Conservation (phyloP, 2,113 vertebrate species). For the Ictalurus punctatus region DNA sequence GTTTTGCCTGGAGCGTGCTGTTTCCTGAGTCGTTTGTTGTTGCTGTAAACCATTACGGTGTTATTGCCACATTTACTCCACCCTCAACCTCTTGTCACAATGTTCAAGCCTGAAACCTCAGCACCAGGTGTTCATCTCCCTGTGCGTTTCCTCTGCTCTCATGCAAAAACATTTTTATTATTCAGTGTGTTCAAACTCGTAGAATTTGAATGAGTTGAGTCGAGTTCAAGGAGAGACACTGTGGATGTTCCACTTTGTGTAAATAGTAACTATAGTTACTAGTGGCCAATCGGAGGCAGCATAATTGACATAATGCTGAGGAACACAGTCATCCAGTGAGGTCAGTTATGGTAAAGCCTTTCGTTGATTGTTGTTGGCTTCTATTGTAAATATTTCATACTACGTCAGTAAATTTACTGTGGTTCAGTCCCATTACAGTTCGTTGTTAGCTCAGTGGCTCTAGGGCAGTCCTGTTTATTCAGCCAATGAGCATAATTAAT, state of each 20-base stretch:
- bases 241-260: not conserved
- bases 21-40: constrained; percentile 16
- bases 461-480: constrained; percentile 38
- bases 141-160: not conserved
- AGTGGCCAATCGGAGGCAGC: not conserved
- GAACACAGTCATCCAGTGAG: not conserved
- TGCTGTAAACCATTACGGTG: constrained; percentile 8
- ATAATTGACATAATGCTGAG: not conserved
- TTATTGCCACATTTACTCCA: constrained; percentile 26
- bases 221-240: not conserved
- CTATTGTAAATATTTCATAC: not conserved
- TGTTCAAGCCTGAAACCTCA: not conserved
- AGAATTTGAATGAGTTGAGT: not conserved
- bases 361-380: not conserved
- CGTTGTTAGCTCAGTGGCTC: constrained; percentile 28
- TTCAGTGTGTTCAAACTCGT: not conserved
- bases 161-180: constrained; percentile 1
- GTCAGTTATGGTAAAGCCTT: not conserved
- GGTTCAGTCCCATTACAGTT: not conserved
- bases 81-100: constrained; percentile 19
- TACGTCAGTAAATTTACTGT: not conserved
- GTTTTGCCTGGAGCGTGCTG: constrained; percentile 26
- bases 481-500: constrained; percentile 52
- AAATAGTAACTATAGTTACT: not conserved
- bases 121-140: constrained; percentile 19